phyloP scores from a whole-genome alignment of 2,888 invertebrate genomes.

The Drosophila austrosaltans region DNA sequence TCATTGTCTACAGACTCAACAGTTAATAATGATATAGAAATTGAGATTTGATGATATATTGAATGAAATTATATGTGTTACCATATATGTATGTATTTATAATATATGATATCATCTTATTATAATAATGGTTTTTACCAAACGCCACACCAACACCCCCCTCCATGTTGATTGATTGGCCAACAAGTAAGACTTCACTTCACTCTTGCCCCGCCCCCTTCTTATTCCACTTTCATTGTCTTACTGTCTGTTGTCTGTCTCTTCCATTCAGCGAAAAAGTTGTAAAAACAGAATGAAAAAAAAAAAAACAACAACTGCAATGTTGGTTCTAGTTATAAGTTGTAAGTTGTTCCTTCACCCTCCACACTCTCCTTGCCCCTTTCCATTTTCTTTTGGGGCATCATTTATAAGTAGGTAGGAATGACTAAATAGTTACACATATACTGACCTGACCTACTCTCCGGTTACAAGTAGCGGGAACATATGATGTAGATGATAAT shows the following conservation, averaged over 20 bases:
- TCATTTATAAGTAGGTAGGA: conserved; percentile 44
- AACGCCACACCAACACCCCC: no score
- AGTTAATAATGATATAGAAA: no score
- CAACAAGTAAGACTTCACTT: not conserved
- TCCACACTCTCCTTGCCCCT: not conserved
- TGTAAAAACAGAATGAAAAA: not conserved
- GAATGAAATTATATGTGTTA: not conserved
- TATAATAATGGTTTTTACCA: not conserved
- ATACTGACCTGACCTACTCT: conserved; percentile 77
- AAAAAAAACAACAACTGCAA: not conserved
- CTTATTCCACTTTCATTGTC: not conserved
- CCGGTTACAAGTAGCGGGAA: conserved; percentile 46
- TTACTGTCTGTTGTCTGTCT: not conserved
- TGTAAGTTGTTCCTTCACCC: not conserved
- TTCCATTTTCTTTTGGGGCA: not conserved
- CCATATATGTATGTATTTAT: not conserved
- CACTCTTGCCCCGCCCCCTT: not conserved
- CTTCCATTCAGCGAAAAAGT: no score
- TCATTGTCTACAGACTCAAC: no score
- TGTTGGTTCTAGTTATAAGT: conserved; percentile 12
- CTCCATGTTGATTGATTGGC: not conserved
- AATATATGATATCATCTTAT: conserved; percentile 2
- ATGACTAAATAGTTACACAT: conserved; percentile 56
- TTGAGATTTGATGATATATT: not conserved
- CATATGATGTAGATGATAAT: conserved; percentile 33